These are phyloP conservation scores for Amaurobius ferox DNA, from an alignment of 2,888 invertebrate genomes.

Conservation along the genomic window DNA sequence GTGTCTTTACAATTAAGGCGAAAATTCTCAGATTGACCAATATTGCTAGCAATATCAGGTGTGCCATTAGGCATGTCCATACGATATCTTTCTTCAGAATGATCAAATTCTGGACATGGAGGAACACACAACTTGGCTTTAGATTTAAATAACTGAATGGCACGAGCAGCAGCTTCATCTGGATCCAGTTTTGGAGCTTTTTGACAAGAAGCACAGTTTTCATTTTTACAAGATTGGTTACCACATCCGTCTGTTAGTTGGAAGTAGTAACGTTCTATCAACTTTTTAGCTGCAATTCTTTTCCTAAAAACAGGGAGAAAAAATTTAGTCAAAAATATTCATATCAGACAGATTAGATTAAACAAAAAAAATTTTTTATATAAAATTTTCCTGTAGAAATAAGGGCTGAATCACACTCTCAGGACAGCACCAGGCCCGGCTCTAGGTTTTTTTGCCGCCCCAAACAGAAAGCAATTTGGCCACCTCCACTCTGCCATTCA, in stretches of 20 bases:
- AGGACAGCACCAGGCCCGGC: too few relatives aligned
- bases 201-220: constrained; percentile 92
- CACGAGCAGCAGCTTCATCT: constrained; percentile 93
- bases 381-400: neutral
- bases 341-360: neutral
- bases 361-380: neutral
- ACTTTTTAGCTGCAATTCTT: constrained; percentile 84
- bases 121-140: constrained; percentile 88
- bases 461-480: too few relatives aligned
- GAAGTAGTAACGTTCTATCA: constrained; percentile 94
- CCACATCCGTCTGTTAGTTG: constrained; percentile 95
- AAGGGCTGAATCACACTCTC: too few relatives aligned
- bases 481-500: too few relatives aligned
- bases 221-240: constrained; percentile 89
- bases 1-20: neutral
- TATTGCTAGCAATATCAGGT: constrained; percentile 15
- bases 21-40: constrained; percentile 17
- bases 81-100: constrained; percentile 21
- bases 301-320: constrained; percentile 76
- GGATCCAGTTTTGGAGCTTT: constrained; percentile 88
- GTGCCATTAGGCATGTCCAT: constrained; percentile 46
- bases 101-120: constrained; percentile 40
- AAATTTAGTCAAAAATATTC: neutral
- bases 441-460: too few relatives aligned
- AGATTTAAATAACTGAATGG: constrained; percentile 89